These are phyloP conservation scores for Pteropus alecto DNA, from an alignment of 2,113 vertebrate genomes.

Conservation along the genomic window DNA sequence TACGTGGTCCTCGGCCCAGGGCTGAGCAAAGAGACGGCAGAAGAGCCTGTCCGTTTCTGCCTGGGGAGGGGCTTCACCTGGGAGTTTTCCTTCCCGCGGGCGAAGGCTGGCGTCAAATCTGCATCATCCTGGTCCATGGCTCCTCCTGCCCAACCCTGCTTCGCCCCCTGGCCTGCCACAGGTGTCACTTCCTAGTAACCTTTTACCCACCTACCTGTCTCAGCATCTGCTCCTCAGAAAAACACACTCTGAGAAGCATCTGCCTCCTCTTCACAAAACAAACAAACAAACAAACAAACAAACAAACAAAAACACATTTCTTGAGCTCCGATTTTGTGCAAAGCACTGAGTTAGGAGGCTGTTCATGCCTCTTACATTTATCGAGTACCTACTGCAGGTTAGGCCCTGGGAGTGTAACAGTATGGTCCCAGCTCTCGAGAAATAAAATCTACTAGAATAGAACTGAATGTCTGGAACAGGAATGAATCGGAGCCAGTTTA, in stretches of 20 bases:
- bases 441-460: neutral
- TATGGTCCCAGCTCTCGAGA: neutral
- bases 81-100: neutral
- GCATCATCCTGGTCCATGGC: accelerated
- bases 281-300: neutral
- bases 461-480: neutral
- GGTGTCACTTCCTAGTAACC: neutral
- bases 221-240: neutral
- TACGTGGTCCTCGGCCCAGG: neutral
- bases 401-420: neutral
- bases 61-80: accelerated
- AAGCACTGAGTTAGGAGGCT: neutral
- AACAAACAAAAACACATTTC: neutral
- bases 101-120: neutral
- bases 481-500: neutral
- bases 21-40: accelerated
- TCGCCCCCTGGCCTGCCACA: neutral
- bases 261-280: neutral
- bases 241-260: too few species aligned
- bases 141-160: neutral
- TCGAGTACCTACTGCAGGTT: neutral
- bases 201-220: neutral
- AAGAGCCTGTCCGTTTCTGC: neutral
- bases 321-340: neutral
- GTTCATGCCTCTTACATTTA: neutral